Evolutionary conservation across 2,888 invertebrate species (phyloP).

Genomic region (Plagodis pulveraria): DNA sequence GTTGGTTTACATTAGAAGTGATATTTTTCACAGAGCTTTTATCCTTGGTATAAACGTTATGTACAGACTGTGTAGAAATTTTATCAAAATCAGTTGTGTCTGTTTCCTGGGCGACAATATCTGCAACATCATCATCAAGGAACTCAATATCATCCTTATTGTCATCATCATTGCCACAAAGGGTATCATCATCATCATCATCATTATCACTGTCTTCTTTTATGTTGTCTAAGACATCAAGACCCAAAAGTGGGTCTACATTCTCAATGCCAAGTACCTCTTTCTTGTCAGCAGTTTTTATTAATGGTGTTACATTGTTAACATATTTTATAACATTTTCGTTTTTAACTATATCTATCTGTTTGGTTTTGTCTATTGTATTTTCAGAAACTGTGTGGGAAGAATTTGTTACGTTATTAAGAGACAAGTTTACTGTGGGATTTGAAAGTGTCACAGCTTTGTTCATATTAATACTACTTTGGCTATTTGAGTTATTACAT

Average conservation of each 20-base stretch:
- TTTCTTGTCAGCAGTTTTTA: background rate
- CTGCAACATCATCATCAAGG: background rate
- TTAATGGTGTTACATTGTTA: too few relatives aligned
- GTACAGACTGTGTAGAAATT: too few relatives aligned
- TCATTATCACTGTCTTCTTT: background rate
- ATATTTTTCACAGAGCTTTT: too few relatives aligned
- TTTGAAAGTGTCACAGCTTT: background rate
- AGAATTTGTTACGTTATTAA: too few relatives aligned
- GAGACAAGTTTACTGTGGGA: background rate
- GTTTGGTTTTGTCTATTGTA: too few relatives aligned
- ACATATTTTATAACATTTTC: too few relatives aligned
- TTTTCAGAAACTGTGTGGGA: too few relatives aligned
- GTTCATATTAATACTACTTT: background rate
- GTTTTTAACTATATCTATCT: too few relatives aligned
- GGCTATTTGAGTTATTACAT: background rate
- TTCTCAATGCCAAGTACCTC: background rate
- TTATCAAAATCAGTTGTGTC: too few relatives aligned
- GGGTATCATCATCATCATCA: background rate
- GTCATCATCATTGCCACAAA: background rate
- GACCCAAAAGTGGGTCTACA: background rate
- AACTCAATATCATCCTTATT: background rate
- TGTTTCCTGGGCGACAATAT: background rate
- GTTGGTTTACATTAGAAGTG: too few relatives aligned
- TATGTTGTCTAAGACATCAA: background rate
- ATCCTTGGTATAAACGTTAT: too few relatives aligned